Evolutionary conservation across 2,113 vertebrate species (phyloP).

Genomic region (Nerophis ophidion): DNA sequence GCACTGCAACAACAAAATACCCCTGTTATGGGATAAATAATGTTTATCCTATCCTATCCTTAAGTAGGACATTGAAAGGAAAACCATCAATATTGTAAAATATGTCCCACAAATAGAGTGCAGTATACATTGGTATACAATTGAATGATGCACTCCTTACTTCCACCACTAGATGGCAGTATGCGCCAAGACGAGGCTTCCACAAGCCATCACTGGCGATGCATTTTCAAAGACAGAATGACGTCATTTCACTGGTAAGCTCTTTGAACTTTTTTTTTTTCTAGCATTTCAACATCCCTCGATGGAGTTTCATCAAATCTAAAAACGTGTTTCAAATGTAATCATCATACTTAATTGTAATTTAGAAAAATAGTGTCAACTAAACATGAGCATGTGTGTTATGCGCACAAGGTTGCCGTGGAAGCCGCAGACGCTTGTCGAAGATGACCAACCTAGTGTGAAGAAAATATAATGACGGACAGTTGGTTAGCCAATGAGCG

Average conservation of each 20-base stretch:
- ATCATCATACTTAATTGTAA: neutral
- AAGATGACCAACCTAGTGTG: conserved; percentile 50
- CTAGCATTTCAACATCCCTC: no score
- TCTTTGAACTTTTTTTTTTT: neutral
- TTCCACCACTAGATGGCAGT: conserved; percentile 43
- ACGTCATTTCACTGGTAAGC: neutral
- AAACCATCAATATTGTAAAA: no score
- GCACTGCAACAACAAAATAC: no score
- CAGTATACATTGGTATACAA: no score
- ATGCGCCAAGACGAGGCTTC: conserved; percentile 7
- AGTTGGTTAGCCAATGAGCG: conserved; percentile 53
- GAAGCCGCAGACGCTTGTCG: conserved; percentile 67
- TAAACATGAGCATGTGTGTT: neutral
- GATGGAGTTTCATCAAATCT: neutral
- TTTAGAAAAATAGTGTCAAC: neutral
- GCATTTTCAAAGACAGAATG: neutral
- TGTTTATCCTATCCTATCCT: no score
- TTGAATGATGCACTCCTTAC: no score
- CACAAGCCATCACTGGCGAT: neutral
- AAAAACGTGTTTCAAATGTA: neutral
- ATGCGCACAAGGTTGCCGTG: conserved; percentile 63
- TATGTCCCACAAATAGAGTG: no score
- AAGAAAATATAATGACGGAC: conserved; percentile 41
- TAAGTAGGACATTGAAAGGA: no score
- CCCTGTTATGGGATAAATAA: no score